A percentile compares a stretch with the other conserved stretches of the same genome.
phyloP scores from a whole-genome alignment of 2,888 invertebrate species.

The Yponomeuta evonymella region DNA sequence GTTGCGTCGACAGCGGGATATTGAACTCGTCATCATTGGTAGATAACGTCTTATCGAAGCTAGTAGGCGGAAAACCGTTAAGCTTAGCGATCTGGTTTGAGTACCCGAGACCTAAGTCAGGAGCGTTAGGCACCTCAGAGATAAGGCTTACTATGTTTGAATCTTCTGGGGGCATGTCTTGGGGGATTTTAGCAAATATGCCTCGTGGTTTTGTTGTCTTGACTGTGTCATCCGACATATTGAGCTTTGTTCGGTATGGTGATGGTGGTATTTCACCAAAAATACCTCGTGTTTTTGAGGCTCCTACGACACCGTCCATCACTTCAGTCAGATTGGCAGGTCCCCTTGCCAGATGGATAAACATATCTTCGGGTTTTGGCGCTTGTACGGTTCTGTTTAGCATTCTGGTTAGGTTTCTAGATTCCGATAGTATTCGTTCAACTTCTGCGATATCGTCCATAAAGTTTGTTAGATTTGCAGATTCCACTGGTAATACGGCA shows the following conservation, averaged over 20 bases:
- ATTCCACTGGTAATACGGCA: not conserved
- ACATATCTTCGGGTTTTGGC: not conserved
- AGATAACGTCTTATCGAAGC: not conserved
- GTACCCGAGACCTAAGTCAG: conserved; percentile 7
- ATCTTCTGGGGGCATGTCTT: not conserved
- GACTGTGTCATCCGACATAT: not conserved
- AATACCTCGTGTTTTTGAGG: not conserved
- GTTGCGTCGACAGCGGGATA: conserved; percentile 46
- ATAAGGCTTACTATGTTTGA: not conserved
- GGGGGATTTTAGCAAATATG: conserved; percentile 13
- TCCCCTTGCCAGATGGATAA: not conserved
- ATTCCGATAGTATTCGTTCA: not conserved
- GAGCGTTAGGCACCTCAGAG: not conserved
- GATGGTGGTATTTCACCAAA: not conserved
- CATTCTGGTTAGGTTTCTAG: not conserved
- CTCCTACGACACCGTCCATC: not conserved
- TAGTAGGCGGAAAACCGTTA: not conserved
- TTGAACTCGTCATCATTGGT: conserved; percentile 34
- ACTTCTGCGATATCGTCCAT: not conserved
- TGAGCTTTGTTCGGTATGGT: not conserved
- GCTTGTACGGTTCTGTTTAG: not conserved
- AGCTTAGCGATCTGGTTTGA: conserved; percentile 14
- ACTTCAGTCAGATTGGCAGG: not conserved
- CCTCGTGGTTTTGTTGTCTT: not conserved
- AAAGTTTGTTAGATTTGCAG: not conserved